These are phyloP conservation scores for Platyscapa corneri DNA, from an alignment of 1,140 invertebrate genomes.

Conservation along the genomic window DNA sequence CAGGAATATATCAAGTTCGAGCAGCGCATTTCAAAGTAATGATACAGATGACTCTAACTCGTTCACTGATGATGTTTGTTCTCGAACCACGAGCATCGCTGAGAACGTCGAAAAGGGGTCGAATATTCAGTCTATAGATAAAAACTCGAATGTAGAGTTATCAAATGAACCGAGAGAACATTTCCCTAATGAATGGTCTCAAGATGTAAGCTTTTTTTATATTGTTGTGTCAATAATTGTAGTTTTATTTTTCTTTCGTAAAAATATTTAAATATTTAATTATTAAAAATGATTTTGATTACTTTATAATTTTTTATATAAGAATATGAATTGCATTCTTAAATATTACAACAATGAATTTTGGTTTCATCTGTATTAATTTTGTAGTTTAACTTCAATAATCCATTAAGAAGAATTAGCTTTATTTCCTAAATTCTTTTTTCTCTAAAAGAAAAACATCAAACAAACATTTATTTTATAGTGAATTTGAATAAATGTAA, in stretches of 20 bases:
- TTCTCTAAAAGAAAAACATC: too few species aligned
- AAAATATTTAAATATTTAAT: neutral
- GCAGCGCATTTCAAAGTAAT: neutral
- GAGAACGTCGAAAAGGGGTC: neutral
- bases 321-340: too few species aligned
- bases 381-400: too few species aligned
- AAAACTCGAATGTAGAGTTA: neutral
- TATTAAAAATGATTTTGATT: neutral
- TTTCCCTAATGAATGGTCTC: neutral
- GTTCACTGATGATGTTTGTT: neutral
- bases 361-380: too few species aligned
- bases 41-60: neutral
- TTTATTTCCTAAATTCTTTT: too few species aligned
- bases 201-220: constrained; percentile 3
- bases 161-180: neutral
- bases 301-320: too few species aligned
- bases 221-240: neutral
- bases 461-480: too few species aligned
- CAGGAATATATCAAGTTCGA: too few species aligned
- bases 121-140: neutral
- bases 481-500: too few species aligned
- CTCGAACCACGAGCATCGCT: neutral
- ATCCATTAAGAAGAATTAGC: too few species aligned
- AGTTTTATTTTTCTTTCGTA: too few species aligned
- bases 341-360: too few species aligned